Base-by-base conservation (phyloP, 2,888 invertebrate genomes). In the Eupithecia dodoneata region DNA sequence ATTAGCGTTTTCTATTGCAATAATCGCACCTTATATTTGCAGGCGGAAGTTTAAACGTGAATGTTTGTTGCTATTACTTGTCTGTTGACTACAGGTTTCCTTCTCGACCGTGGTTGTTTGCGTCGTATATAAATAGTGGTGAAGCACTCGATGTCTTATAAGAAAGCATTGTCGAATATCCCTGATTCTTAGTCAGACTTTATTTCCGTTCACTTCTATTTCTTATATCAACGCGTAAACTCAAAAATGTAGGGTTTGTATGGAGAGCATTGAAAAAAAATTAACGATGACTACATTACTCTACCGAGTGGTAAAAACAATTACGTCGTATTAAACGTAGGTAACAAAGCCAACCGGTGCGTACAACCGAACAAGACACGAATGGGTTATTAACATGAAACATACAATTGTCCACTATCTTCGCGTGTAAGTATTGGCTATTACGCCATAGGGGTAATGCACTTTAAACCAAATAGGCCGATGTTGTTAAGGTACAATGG, bases 1-100 rank as follows among this genome's bases (percentile, higher is more conserved):
- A 73, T 79, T 74, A 76, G 55, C 72, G 74, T 72, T 79, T 76
- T 79, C 79, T 76, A 79, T 30, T 45, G 55, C 13, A 66, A 70
- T 78, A 72, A 49, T 55, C 59, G 18, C 47, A 18, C 15, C 18
- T 70, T 47, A 10, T 45, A n/a, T 63, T 63, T 63, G 2, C 30
- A 66, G 66, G 41, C 66, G 66, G 15, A 66, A 66, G 42, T 42
- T 66, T 66, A 5, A 6, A 42, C 12, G 66, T 66, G 7, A 66
- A 66, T 42, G 42, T 66, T 59, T 59, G 3, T n/a, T 59, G 3
- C 55, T 30, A 30, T 30, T 30, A 30, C 30, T 30, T 30, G 30
- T 30, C 30, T 30, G 30, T 30, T 3, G 18, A 59, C 55, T 18
- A 9, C 3, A 18, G 55, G 5, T 55, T 12, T 41, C 41, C 2